A percentile compares a stretch with the other conserved stretches of the same genome.
phyloP scores from a whole-genome alignment of 2,113 vertebrate species.

The Heterotis niloticus region DNA sequence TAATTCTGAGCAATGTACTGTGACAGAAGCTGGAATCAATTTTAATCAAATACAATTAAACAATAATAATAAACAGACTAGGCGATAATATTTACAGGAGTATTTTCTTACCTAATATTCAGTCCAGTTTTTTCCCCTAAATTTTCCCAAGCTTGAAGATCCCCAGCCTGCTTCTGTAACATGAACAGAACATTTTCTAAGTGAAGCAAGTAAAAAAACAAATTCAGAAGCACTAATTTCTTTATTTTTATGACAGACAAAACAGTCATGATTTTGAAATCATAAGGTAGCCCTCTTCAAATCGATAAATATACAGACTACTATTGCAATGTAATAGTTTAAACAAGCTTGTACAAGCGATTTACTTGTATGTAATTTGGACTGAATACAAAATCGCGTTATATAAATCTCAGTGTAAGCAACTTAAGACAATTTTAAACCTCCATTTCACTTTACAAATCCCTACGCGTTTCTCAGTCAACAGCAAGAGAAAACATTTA shows the following conservation, averaged over 20 bases:
- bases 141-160: constrained; percentile 83
- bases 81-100: not conserved
- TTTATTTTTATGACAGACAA: not conserved
- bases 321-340: not conserved
- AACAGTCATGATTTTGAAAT: no score
- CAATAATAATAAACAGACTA: not conserved
- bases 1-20: no score
- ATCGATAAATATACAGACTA: no score
- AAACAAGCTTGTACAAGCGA: not conserved
- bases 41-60: not conserved
- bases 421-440: not conserved
- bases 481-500: constrained; percentile 3
- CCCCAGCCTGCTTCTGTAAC: constrained; percentile 72
- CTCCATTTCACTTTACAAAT: not conserved
- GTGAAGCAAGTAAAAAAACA: not conserved
- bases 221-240: not conserved
- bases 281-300: no score
- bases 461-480: not conserved
- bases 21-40: no score
- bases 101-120: constrained; percentile 73
- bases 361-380: not conserved
- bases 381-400: not conserved
- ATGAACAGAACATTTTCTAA: constrained; percentile 4
- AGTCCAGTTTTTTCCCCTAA: constrained; percentile 79
- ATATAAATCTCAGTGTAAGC: not conserved